Percentiles rank a stretch among this genome's conserved stretches.
Conservation (phyloP, 1,140 invertebrate species). For the Nomia melanderi region DNA sequence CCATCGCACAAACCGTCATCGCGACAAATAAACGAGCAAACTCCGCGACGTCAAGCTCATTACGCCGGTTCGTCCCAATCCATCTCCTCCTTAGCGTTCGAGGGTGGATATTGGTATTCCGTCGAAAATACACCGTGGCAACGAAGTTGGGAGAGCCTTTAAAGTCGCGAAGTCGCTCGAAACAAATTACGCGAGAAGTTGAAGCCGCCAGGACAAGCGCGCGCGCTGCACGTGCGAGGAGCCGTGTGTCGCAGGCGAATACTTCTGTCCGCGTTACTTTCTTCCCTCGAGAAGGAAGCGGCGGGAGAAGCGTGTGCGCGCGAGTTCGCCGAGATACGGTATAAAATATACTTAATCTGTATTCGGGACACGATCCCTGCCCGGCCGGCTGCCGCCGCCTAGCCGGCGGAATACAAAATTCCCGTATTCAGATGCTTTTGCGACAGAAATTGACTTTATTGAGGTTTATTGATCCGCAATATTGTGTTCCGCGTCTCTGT, state of each 20-base stretch:
- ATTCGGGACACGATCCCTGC: conserved; percentile 77
- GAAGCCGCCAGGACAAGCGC: conserved; percentile 19
- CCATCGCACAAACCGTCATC: no score
- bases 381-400: conserved; percentile 70
- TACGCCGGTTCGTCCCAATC: conserved; percentile 19
- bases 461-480: conserved; percentile 81
- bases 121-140: conserved; percentile 37
- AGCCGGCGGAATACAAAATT: conserved; percentile 79
- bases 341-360: conserved; percentile 78
- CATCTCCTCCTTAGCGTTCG: background rate
- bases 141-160: conserved; percentile 53
- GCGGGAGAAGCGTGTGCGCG: conserved; percentile 34
- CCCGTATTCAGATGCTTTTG: conserved; percentile 79
- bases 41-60: background rate
- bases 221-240: background rate
- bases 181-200: conserved; percentile 57
- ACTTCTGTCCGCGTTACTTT: conserved; percentile 18
- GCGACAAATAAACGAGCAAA: no score
- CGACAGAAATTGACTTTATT: conserved; percentile 82
- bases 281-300: background rate
- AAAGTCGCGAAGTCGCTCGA: conserved; percentile 58
- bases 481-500: conserved; percentile 72
- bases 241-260: conserved; percentile 43
- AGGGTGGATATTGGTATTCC: conserved; percentile 54
- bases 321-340: conserved; percentile 42